Conservation (phyloP, 1,140 invertebrate genomes). For the Epicauta chinensis region DNA sequence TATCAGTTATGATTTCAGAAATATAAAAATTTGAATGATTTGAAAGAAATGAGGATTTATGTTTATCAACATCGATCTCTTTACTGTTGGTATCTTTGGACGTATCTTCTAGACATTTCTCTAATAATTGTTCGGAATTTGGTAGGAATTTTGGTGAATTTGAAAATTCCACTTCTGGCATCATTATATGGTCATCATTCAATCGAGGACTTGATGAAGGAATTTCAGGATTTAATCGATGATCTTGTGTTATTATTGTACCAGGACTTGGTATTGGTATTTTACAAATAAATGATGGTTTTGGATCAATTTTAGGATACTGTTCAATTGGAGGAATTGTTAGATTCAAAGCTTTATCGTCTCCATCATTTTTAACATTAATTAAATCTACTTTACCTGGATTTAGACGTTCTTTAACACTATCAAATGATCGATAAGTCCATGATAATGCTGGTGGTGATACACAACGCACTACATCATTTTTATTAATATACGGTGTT, state of each 20-base stretch:
- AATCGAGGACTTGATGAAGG: no score
- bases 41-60: constrained; percentile 1
- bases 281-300: no score
- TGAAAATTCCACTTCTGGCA: constrained; percentile 7
- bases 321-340: background rate
- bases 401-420: background rate
- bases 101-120: constrained; percentile 3
- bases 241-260: no score
- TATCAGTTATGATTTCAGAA: background rate
- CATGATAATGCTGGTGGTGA: constrained; percentile 4
- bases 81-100: background rate
- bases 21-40: constrained; percentile 13
- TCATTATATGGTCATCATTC: no score
- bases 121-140: constrained; percentile 5
- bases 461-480: constrained; percentile 7
- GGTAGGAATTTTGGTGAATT: constrained; percentile 14
- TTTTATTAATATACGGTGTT: constrained; percentile 5
- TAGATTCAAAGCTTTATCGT: constrained; percentile 9
- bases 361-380: background rate
- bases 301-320: no score
- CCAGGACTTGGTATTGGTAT: no score
- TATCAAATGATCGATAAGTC: background rate
- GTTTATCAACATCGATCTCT: background rate
- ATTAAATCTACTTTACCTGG: constrained; percentile 3
- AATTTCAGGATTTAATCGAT: no score